These are phyloP conservation scores for Crenichthys baileyi DNA, from an alignment of 2,797 vertebrate species.

Conservation along the genomic window DNA sequence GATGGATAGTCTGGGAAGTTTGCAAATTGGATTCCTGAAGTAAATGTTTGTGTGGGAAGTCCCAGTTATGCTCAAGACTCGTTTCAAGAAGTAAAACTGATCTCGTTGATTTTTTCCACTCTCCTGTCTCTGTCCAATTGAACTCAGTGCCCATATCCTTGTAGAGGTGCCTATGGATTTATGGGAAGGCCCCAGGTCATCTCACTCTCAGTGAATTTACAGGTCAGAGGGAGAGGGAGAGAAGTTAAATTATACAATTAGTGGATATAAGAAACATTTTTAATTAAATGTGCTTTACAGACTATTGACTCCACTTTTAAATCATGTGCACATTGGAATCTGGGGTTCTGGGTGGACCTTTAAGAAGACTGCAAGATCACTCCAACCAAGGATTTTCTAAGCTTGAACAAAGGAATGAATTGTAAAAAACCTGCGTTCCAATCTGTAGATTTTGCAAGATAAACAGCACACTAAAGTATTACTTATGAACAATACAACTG, in stretches of 20 bases:
- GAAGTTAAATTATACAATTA: not conserved
- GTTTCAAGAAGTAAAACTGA: not conserved
- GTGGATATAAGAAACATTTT: not conserved
- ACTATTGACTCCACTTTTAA: not conserved
- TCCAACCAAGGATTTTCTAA: not conserved
- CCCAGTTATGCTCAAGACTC: conserved; percentile 3
- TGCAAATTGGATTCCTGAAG: conserved; percentile 40
- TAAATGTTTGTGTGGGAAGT: conserved; percentile 32
- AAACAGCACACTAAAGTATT: not conserved
- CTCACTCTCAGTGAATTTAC: not conserved
- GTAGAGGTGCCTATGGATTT: not conserved
- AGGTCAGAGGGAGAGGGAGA: not conserved
- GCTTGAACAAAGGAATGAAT: not conserved
- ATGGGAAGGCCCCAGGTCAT: not conserved
- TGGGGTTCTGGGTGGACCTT: not conserved
- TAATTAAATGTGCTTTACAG: not conserved
- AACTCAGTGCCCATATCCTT: not conserved
- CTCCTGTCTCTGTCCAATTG: not conserved
- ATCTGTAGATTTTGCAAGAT: not conserved
- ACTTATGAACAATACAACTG: not conserved
- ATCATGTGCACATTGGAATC: not conserved
- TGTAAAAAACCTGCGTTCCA: not conserved
- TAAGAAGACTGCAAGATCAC: not conserved
- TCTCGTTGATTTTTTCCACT: not conserved
- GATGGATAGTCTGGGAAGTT: conserved; percentile 36